These are phyloP conservation scores for Melanotaenia pygmaea DNA, from an alignment of 2,797 vertebrate species.

Conservation along the genomic window DNA sequence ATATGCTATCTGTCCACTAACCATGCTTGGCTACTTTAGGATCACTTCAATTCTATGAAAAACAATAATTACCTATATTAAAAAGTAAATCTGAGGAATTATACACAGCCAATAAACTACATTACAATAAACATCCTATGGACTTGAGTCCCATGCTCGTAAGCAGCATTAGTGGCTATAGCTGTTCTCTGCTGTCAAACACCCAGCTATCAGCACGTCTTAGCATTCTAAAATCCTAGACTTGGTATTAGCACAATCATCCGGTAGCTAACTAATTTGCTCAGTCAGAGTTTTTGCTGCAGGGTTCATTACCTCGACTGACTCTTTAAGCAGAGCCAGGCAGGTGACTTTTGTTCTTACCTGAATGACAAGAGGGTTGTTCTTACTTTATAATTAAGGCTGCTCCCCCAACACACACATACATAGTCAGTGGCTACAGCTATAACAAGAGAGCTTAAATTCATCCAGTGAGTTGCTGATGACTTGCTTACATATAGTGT, in stretches of 20 bases:
- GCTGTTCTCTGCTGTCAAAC: neutral
- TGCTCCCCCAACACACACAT: no score
- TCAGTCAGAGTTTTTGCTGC: neutral
- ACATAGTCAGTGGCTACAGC: no score
- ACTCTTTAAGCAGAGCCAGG: neutral
- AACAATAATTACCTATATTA: no score
- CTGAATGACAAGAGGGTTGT: no score
- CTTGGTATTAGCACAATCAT: neutral
- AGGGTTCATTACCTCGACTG: neutral
- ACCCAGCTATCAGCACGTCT: neutral
- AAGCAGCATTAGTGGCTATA: slow-evolving; percentile 15
- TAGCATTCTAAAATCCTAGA: neutral
- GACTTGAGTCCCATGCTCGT: slow-evolving; percentile 11
- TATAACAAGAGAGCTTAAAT: no score
- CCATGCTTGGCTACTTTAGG: no score
- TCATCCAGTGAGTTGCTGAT: neutral
- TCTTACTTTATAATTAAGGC: no score
- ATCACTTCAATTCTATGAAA: no score
- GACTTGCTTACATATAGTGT: neutral
- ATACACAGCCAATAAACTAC: slow-evolving; percentile 1
- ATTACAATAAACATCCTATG: neutral
- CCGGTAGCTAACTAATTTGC: neutral
- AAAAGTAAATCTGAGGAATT: neutral
- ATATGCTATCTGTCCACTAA: no score
- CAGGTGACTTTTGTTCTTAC: no score